These are phyloP conservation scores for Xenopus borealis DNA, from an alignment of 2,113 vertebrate species.

Conservation along the genomic window DNA sequence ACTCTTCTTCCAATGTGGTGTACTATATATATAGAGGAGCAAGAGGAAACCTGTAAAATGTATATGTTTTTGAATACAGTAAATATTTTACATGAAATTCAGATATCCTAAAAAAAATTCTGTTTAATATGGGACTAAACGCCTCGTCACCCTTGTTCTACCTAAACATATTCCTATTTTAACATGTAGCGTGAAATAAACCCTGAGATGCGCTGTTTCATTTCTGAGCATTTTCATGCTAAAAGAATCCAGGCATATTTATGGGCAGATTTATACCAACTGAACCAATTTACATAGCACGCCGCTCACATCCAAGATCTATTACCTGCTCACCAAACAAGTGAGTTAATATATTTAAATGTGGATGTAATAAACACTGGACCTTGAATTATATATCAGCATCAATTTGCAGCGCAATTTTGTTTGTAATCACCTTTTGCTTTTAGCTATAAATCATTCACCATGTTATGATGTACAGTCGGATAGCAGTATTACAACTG, in stretches of 20 bases:
- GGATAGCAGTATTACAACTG: conserved; percentile 28
- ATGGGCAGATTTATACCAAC: neutral
- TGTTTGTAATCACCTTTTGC: conserved; percentile 27
- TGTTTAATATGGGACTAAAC: too few species aligned
- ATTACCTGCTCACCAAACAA: conserved; percentile 4
- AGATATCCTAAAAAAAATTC: too few species aligned
- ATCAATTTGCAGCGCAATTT: conserved; percentile 14
- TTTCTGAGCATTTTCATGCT: neutral
- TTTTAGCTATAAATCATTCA: conserved; percentile 25
- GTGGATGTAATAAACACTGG: conserved; percentile 5
- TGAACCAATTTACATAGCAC: neutral
- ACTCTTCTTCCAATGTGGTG: too few species aligned
- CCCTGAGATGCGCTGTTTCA: too few species aligned
- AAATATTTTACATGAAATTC: too few species aligned
- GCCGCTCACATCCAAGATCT: neutral
- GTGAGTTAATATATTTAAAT: conserved; percentile 3
- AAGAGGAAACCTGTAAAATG: too few species aligned
- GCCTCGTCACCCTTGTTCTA: too few species aligned
- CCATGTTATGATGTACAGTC: conserved; percentile 14
- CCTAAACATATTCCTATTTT: too few species aligned
- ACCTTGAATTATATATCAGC: conserved; percentile 12
- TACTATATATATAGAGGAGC: too few species aligned
- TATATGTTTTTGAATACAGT: too few species aligned
- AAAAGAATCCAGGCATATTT: neutral
- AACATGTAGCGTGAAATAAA: too few species aligned